Evolutionary conservation across 2,888 invertebrate genomes (phyloP).

Genomic region (Apamea crenata): DNA sequence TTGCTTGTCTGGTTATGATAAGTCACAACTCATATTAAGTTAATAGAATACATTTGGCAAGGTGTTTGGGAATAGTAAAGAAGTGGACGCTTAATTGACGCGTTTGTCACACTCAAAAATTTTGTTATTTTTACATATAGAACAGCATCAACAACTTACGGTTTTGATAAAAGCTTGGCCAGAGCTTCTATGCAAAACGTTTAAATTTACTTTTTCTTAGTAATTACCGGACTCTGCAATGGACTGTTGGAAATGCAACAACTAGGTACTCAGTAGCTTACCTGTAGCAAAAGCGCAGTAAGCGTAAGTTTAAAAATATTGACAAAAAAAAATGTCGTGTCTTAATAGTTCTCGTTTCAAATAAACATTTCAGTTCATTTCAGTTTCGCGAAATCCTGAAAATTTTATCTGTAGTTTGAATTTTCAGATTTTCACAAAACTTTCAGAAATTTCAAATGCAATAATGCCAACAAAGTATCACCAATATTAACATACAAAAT

Average conservation of each 20-base stretch:
- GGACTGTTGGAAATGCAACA: not conserved
- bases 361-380: no score
- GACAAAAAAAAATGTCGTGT: no score
- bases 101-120: not conserved
- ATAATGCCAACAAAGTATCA: constrained; percentile 7
- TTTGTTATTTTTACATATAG: not conserved
- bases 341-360: no score
- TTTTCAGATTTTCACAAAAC: not conserved
- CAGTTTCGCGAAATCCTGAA: no score
- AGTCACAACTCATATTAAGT: constrained; percentile 8
- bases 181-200: not conserved
- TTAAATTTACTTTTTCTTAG: not conserved
- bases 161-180: not conserved
- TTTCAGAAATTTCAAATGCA: not conserved
- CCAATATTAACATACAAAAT: not conserved
- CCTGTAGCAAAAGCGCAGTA: not conserved
- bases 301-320: no score
- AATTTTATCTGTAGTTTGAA: not conserved
- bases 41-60: not conserved
- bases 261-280: not conserved
- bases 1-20: constrained; percentile 34
- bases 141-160: not conserved
- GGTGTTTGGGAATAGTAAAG: not conserved
- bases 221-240: not conserved
- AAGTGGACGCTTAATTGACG: not conserved